Evolutionary conservation across 2,888 invertebrate genomes (phyloP), one percentile per base, ranked within the genome.

Genomic region (Ectemnius continuus): DNA sequence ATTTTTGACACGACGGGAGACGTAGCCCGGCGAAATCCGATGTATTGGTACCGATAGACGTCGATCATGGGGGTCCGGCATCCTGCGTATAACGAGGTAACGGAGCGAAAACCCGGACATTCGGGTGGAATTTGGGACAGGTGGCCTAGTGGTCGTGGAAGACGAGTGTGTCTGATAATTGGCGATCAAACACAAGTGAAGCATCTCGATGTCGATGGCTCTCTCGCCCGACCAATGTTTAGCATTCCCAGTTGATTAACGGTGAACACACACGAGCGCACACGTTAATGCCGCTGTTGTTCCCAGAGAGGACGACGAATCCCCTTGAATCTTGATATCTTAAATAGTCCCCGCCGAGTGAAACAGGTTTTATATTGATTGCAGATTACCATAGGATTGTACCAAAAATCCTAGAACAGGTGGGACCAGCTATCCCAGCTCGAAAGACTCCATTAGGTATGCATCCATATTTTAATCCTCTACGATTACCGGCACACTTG

Each of bases 121-220:
- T 83, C 80, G 76, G 67, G 65, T 78, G 82, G 86, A 87, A 87
- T 87, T 86, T 86, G 84, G 86, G 86, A 86, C 86, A 83, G 80
- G 80, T 80, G 83, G 80, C 77, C 79, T 83, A 85, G 83, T 85
- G 83, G 81, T 75, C 72, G 76, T 72, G 71, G 76, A 80, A 83
- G 76, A 75, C 76, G 79, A 79, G 74, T 77, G 79, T 75, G 65
- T 76, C 79, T 78, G 86, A 86, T 87, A 87, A 87, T 85, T 79
- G 78, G 63, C 80, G 85, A 85, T 85, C 83, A 87, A 87, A 87
- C 83, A 86, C 68, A 73, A 72, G 72, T 64, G 66, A 72, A 64
- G 67, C 70, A 70, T 71, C 68, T 36, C 70, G 62, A 75, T 73
- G 75, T 74, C 73, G 71, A 65, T 58, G 67, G 67, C 69, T 61